A percentile compares a stretch with the other conserved stretches of the same genome.
Conservation (phyloP, 2,888 invertebrate species). For the Chouioia cunea region DNA sequence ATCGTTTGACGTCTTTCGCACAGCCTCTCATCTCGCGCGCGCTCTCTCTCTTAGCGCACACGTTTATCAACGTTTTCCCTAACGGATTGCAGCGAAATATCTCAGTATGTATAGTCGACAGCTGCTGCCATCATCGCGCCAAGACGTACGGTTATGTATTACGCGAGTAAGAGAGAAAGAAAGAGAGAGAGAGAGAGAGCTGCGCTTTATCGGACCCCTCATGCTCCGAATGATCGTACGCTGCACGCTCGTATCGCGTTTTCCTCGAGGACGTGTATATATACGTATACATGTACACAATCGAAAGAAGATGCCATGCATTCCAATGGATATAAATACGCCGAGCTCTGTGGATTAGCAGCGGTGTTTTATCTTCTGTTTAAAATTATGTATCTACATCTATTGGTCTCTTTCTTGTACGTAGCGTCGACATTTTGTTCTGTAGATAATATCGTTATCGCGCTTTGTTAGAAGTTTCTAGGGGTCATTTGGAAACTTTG, state of each 20-base stretch:
- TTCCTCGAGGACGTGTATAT: slow-evolving; percentile 30
- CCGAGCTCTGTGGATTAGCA: too few relatives aligned
- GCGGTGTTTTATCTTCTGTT: too few relatives aligned
- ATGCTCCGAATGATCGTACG: slow-evolving; percentile 32
- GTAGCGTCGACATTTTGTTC: background rate
- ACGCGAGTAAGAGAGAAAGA: background rate
- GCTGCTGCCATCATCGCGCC: background rate
- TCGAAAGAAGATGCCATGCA: too few relatives aligned
- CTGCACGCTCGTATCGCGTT: slow-evolving; percentile 26
- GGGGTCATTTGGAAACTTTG: background rate
- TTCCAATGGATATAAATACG: too few relatives aligned
- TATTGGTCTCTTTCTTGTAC: too few relatives aligned
- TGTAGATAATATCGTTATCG: background rate
- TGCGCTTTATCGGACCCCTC: slow-evolving; percentile 27
- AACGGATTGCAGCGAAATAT: background rate
- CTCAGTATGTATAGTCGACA: too few relatives aligned
- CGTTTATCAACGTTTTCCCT: slow-evolving; percentile 22
- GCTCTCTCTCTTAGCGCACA: too few relatives aligned
- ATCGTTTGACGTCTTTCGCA: slow-evolving; percentile 6
- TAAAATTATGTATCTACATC: too few relatives aligned
- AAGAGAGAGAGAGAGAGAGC: slow-evolving; percentile 13
- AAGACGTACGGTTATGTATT: slow-evolving; percentile 19
- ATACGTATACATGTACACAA: too few relatives aligned
- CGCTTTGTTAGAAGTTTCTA: background rate
- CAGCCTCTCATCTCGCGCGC: slow-evolving; percentile 5